Evolutionary conservation across 2,888 invertebrate genomes (phyloP).

Genomic region (Pammene fasciana): DNA sequence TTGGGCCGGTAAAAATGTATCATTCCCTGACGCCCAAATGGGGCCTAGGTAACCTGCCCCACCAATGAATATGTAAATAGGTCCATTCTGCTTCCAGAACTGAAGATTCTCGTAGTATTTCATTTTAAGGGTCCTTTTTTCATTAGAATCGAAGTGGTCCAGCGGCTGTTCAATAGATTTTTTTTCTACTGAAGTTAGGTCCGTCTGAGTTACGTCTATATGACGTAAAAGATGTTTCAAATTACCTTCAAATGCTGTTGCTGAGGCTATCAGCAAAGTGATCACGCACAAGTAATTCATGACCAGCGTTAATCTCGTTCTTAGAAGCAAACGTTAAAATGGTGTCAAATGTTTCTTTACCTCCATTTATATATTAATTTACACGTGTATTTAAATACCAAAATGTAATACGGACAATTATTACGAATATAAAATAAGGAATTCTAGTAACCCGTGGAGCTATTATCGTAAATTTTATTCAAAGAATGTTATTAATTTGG

Average conservation of each 20-base stretch:
- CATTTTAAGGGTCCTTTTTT: not conserved
- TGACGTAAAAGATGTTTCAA: not conserved
- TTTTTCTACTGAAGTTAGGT: not conserved
- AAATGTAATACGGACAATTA: no score
- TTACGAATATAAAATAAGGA: no score
- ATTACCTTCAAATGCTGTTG: not conserved
- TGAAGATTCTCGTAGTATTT: not conserved
- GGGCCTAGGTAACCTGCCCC: not conserved
- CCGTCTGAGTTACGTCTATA: not conserved
- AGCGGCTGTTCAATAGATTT: not conserved
- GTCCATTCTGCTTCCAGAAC: not conserved
- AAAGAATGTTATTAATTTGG: no score
- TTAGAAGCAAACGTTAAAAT: no score
- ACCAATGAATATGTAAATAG: conserved; percentile 4
- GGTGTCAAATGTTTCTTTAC: no score
- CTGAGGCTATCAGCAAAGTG: not conserved
- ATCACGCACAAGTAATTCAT: not conserved
- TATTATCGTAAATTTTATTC: no score
- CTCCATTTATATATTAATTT: not conserved
- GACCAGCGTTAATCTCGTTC: not conserved
- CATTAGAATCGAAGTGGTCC: not conserved
- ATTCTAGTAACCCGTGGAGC: no score
- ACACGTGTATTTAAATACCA: not conserved
- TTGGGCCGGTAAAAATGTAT: not conserved
- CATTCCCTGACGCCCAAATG: not conserved